phyloP scores from a whole-genome alignment of 2,797 vertebrate species.

The Eptatretus atami region DNA sequence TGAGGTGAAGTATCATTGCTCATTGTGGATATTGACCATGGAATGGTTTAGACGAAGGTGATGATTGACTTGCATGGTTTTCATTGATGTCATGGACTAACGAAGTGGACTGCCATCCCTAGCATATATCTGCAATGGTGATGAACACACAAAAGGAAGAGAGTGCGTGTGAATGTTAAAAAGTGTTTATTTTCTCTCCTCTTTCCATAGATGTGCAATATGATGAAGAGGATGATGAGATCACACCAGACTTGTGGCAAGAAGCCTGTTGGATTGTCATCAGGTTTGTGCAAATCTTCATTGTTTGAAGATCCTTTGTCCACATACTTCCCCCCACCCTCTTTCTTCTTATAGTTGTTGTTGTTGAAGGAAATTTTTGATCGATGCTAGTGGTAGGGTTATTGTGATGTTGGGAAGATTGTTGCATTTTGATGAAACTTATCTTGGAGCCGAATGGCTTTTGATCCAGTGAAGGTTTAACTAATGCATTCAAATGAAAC shows the following conservation, averaged over 20 bases:
- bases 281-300: constrained; percentile 28
- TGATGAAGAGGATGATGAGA: constrained; percentile 91
- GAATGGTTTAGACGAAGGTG: not conserved
- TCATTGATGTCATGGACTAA: not conserved
- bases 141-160: not conserved
- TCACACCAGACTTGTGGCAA: constrained; percentile 88
- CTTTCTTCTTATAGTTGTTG: not conserved
- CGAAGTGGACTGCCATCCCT: too few relatives aligned
- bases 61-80: not conserved
- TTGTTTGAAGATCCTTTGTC: not conserved
- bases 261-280: constrained; percentile 98
- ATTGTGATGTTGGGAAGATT: not conserved
- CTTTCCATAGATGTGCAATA: constrained; percentile 47
- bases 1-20: too few relatives aligned
- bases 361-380: not conserved
- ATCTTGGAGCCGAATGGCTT: too few relatives aligned
- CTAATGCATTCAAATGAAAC: too few relatives aligned
- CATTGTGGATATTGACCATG: too few relatives aligned
- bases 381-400: constrained; percentile 6
- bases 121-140: not conserved
- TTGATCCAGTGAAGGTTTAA: too few relatives aligned
- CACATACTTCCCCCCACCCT: not conserved
- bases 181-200: too few relatives aligned
- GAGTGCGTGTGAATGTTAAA: too few relatives aligned
- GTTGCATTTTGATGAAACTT: too few relatives aligned